Evolutionary conservation across 2,797 vertebrate genomes (phyloP).

Genomic region (Hemibagrus guttatus): DNA sequence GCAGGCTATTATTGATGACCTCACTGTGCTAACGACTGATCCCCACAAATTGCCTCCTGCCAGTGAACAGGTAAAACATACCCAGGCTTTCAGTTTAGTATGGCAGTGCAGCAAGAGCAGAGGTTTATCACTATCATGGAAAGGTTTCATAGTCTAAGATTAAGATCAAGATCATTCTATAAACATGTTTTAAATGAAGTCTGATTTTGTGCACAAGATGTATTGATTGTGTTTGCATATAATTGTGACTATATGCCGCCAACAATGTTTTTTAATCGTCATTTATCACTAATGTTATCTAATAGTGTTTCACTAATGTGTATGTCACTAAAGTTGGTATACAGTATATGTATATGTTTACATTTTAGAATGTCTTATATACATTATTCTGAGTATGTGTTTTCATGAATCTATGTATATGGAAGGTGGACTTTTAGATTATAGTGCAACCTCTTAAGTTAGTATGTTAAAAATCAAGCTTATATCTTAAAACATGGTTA

Average conservation of each 20-base stretch:
- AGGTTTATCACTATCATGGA: neutral
- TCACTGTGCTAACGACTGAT: conserved; percentile 88
- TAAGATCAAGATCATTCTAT: neutral
- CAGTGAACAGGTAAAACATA: conserved; percentile 87
- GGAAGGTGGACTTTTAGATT: neutral
- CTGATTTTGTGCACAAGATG: neutral
- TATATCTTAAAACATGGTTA: neutral
- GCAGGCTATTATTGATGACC: conserved; percentile 96
- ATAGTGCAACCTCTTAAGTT: neutral
- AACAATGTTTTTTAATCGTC: neutral
- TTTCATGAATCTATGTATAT: neutral
- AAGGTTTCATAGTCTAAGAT: neutral
- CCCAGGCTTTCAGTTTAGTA: neutral
- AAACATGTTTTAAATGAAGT: neutral
- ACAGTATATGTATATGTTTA: neutral
- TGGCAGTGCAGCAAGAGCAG: neutral
- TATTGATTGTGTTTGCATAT: neutral
- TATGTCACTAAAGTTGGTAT: neutral
- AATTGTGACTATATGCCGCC: neutral
- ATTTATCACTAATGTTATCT: neutral
- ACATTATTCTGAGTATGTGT: neutral
- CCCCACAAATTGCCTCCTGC: conserved; percentile 95
- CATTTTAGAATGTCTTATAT: too few species aligned
- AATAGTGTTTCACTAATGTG: too few species aligned
- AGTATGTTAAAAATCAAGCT: neutral